Evolutionary conservation across 2,113 vertebrate species (phyloP).

Genomic region (Paradoxurus hermaphroditus): DNA sequence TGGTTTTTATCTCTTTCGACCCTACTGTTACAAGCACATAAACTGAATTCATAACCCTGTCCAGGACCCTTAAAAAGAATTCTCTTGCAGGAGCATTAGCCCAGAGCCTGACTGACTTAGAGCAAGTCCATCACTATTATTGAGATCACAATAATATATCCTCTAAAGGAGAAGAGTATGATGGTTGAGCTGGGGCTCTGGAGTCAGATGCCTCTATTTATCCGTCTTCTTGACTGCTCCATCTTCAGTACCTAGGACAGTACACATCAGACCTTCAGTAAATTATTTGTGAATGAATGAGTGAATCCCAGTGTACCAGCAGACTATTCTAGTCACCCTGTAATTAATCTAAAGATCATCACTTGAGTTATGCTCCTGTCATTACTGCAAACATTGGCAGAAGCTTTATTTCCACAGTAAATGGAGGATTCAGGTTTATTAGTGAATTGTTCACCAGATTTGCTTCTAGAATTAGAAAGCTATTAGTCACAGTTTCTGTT

Average conservation of each 20-base stretch:
- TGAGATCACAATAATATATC: background rate
- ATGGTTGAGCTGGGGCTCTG: background rate
- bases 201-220: background rate
- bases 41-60: background rate
- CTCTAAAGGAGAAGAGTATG: background rate
- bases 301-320: background rate
- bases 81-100: background rate
- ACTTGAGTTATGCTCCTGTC: background rate
- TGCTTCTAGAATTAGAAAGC: background rate
- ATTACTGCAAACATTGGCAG: background rate
- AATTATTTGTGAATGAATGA: background rate
- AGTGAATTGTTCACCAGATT: conserved; percentile 14
- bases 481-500: background rate
- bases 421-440: background rate
- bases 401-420: background rate
- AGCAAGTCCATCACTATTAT: background rate
- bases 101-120: background rate
- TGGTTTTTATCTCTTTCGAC: background rate
- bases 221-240: background rate
- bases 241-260: background rate
- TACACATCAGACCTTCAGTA: background rate
- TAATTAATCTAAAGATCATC: background rate
- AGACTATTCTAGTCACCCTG: background rate
- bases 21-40: background rate
- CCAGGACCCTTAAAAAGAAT: background rate